phyloP scores from a whole-genome alignment of 2,797 vertebrate genomes.

The Brachymystax lenok region DNA sequence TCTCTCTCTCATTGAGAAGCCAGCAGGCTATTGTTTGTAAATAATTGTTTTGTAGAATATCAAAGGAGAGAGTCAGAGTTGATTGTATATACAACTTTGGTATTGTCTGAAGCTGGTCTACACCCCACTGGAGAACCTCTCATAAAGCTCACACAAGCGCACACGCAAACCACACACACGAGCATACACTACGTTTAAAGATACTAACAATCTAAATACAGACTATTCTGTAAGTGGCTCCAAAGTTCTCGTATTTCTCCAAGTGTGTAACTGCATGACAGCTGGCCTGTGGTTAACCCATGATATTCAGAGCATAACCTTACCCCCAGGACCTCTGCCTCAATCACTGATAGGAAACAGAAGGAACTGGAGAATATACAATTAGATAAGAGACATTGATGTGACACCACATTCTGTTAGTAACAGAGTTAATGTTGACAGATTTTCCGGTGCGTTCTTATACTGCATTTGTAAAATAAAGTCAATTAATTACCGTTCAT shows the following conservation, averaged over 20 bases:
- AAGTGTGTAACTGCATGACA: not conserved
- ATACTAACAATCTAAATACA: no score
- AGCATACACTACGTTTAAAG: not conserved
- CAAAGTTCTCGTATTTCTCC: not conserved
- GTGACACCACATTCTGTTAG: not conserved
- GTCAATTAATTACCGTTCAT: no score
- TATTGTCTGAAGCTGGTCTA: not conserved
- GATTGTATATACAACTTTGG: constrained; percentile 40
- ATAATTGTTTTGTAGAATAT: constrained; percentile 44
- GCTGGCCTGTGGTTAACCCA: not conserved
- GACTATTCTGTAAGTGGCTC: not conserved
- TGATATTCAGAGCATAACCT: not conserved
- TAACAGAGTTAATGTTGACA: not conserved
- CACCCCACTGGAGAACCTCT: not conserved
- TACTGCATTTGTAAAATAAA: no score
- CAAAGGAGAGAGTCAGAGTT: constrained; percentile 43
- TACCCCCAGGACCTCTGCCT: not conserved
- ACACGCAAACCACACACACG: not conserved
- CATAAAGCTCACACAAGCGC: not conserved
- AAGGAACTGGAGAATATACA: not conserved
- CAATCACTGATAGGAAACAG: not conserved
- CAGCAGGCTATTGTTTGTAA: constrained; percentile 57
- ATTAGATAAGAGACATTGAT: not conserved
- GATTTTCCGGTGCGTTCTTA: no score
- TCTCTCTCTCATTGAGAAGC: constrained; percentile 54